phyloP scores from a whole-genome alignment of 1,140 invertebrate genomes.

The Anastrepha obliqua region DNA sequence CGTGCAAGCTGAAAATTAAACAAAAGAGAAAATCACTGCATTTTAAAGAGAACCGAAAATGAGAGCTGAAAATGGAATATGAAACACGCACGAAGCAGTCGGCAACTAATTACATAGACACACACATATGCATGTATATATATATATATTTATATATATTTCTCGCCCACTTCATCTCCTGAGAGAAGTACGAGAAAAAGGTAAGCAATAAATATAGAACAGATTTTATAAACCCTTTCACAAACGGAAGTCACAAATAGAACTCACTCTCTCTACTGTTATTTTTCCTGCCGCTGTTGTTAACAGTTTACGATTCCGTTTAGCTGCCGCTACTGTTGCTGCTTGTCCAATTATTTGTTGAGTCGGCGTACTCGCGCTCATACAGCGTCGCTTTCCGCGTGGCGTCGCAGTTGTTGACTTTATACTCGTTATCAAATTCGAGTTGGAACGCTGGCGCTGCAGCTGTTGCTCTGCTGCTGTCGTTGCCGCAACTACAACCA shows the following conservation, averaged over 20 bases:
- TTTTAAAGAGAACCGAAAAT: background rate
- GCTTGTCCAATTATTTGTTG: constrained; percentile 9
- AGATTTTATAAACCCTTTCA: background rate
- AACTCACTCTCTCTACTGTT: constrained; percentile 42
- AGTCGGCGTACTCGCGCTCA: background rate
- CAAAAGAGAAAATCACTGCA: background rate
- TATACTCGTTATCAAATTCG: constrained; percentile 21
- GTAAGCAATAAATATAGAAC: constrained; percentile 22
- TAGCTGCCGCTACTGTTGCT: background rate
- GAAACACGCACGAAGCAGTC: background rate
- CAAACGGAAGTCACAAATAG: constrained; percentile 37
- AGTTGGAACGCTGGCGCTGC: constrained; percentile 3
- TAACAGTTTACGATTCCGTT: constrained; percentile 49
- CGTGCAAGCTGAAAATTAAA: constrained; percentile 24
- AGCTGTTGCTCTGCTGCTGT: constrained; percentile 14
- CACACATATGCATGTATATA: background rate
- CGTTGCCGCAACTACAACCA: background rate
- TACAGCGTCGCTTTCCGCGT: constrained; percentile 26
- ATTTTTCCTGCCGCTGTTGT: constrained; percentile 21
- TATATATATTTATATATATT: background rate
- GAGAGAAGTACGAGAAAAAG: background rate
- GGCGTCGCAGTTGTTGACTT: background rate
- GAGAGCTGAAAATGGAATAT: constrained; percentile 25
- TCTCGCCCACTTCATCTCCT: background rate
- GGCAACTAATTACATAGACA: too few species aligned